Conservation (phyloP, 2,113 vertebrate species). For the Megalops atlanticus region DNA sequence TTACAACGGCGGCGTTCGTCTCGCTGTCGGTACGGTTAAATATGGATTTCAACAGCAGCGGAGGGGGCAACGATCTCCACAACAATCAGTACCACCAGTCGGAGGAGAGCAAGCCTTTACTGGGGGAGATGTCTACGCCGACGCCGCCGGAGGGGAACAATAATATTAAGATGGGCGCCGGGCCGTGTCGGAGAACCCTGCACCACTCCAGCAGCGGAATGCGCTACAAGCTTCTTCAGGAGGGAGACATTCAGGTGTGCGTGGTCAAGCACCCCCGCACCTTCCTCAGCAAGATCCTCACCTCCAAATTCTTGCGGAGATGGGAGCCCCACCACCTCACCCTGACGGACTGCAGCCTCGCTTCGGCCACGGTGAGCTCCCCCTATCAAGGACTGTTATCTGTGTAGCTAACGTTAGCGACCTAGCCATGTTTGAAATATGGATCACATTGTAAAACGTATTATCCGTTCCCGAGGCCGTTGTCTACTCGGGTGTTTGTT, state of each 20-base stretch:
- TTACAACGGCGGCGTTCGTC: conserved; percentile 27
- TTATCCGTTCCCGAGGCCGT: too few relatives aligned
- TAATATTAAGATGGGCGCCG: conserved; percentile 80
- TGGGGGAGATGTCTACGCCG: conserved; percentile 82
- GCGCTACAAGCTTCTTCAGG: conserved; percentile 96
- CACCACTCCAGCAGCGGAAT: conserved; percentile 85
- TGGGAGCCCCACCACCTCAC: conserved; percentile 97
- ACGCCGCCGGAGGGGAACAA: conserved; percentile 76
- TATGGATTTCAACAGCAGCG: conserved; percentile 86
- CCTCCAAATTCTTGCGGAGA: conserved; percentile 91
- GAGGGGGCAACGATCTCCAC: conserved; percentile 79
- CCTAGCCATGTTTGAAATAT: not conserved
- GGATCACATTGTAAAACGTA: not conserved
- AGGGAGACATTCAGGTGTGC: conserved; percentile 98
- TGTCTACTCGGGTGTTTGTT: too few relatives aligned
- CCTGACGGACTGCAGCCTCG: conserved; percentile 88
- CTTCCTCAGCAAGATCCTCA: conserved; percentile 98
- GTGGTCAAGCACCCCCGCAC: conserved; percentile 93
- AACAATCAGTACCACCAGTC: conserved; percentile 81
- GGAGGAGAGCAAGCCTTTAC: conserved; percentile 90
- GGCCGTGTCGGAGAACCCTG: conserved; percentile 82
- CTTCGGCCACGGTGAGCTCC: conserved; percentile 90
- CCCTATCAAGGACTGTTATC: not conserved
- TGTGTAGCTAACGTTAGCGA: not conserved
- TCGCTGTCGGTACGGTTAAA: conserved; percentile 44